A percentile compares a stretch with the other conserved stretches of the same genome.
Conservation (phyloP, 2,888 invertebrate genomes). For the Bombyx huttoni region DNA sequence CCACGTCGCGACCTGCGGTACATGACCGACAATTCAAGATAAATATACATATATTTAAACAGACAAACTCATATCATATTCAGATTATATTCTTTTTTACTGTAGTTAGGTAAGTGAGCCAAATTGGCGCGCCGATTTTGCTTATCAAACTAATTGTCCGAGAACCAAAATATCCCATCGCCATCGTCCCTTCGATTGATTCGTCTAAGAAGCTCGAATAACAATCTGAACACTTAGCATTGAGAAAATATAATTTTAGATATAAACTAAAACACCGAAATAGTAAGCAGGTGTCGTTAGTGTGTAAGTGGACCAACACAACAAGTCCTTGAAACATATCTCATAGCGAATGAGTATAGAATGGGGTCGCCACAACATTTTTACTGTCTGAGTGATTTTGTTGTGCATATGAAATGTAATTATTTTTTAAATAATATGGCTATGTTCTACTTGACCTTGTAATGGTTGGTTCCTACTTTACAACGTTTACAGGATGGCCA, state of each 20-base stretch:
- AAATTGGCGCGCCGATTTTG: too few species aligned
- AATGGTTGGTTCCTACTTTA: too few species aligned
- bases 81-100: too few species aligned
- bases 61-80: too few species aligned
- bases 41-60: too few species aligned
- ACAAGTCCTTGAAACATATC: slow-evolving; percentile 31
- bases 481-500: too few species aligned
- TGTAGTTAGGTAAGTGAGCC: too few species aligned
- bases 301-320: slow-evolving; percentile 27
- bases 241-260: not conserved
- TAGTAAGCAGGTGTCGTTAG: slow-evolving; percentile 7
- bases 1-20: slow-evolving; percentile 82
- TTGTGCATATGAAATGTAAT: not conserved
- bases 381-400: not conserved
- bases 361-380: slow-evolving; percentile 9
- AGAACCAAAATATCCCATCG: not conserved
- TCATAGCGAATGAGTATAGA: slow-evolving; percentile 13
- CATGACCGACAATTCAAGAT: not conserved
- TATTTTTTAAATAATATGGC: too few species aligned
- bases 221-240: not conserved
- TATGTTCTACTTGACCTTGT: too few species aligned
- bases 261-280: slow-evolving; percentile 1
- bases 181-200: not conserved
- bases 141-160: too few species aligned
- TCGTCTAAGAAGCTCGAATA: not conserved